Conservation (phyloP, 2,888 invertebrate genomes). For the Candidula unifasciata region DNA sequence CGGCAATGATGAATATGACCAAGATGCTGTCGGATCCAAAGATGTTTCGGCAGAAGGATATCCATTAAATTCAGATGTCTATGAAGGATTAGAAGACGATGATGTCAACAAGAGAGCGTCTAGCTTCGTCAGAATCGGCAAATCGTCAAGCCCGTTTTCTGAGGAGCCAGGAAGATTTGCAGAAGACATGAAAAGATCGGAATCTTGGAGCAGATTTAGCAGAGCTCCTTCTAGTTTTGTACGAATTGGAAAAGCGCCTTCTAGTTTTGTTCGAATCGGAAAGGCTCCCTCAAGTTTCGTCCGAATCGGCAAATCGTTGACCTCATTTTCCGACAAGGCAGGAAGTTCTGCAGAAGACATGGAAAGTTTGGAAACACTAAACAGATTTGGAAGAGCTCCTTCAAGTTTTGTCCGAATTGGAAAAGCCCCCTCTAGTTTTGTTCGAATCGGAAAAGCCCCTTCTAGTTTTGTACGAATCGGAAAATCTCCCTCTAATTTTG, state of each 20-base stretch:
- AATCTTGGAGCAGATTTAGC: too few species aligned
- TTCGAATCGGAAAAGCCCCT: background rate
- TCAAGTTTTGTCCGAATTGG: too few species aligned
- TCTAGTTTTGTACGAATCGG: slow-evolving; percentile 43
- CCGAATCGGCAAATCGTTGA: slow-evolving; percentile 55
- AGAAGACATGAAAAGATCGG: too few species aligned
- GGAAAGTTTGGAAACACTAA: too few species aligned
- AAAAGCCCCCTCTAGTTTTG: too few species aligned
- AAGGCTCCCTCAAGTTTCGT: slow-evolving; percentile 51
- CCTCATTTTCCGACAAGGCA: too few species aligned
- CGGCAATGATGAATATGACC: background rate
- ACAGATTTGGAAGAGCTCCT: too few species aligned
- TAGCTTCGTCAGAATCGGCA: slow-evolving; percentile 50
- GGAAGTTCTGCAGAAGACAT: too few species aligned
- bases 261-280: background rate
- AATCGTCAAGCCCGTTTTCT: background rate
- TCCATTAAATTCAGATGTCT: too few species aligned
- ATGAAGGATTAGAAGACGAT: background rate
- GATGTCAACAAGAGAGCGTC: slow-evolving; percentile 38
- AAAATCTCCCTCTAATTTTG: background rate
- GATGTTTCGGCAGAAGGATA: too few species aligned
- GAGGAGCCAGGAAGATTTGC: too few species aligned
- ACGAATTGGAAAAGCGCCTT: slow-evolving; percentile 15
- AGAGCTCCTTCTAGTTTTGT: slow-evolving; percentile 37
- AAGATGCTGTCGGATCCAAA: too few species aligned